Percentiles rank a stretch among this genome's conserved stretches.
Evolutionary conservation across 2,888 invertebrate genomes (phyloP).

Genomic region (Geophilus truncorum): DNA sequence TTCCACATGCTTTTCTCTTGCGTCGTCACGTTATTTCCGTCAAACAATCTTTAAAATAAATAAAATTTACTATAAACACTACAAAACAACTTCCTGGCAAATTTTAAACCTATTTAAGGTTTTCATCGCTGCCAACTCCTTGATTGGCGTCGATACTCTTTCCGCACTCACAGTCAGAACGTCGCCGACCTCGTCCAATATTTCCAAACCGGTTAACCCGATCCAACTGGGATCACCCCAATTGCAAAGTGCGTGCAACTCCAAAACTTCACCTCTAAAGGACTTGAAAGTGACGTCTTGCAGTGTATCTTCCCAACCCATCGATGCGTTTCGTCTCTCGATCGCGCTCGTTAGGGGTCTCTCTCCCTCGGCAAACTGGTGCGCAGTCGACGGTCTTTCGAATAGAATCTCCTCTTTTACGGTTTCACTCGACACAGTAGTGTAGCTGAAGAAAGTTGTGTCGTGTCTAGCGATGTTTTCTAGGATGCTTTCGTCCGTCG

Average conservation of each 20-base stretch:
- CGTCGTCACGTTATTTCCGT: slow-evolving; percentile 64
- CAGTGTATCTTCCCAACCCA: background rate
- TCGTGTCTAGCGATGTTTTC: slow-evolving; percentile 56
- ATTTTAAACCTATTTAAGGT: background rate
- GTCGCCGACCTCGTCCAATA: slow-evolving; percentile 49
- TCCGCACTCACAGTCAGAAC: slow-evolving; percentile 43
- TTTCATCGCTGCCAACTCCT: background rate
- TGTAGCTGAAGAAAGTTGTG: slow-evolving; percentile 43
- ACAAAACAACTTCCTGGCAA: no score
- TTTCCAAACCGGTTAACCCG: slow-evolving; percentile 52
- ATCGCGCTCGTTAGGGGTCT: slow-evolving; percentile 28
- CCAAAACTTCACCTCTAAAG: slow-evolving; percentile 13
- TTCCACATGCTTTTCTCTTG: slow-evolving; percentile 58
- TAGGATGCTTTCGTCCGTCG: slow-evolving; percentile 67
- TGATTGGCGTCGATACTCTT: background rate
- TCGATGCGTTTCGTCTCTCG: background rate
- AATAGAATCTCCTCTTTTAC: slow-evolving; percentile 25
- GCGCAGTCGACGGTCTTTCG: slow-evolving; percentile 28
- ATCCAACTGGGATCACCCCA: slow-evolving; percentile 53
- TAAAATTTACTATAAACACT: no score
- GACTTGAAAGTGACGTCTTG: background rate
- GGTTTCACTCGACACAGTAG: background rate
- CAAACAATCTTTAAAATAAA: slow-evolving; percentile 54
- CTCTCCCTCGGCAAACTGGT: slow-evolving; percentile 19
- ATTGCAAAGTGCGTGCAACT: slow-evolving; percentile 50